Evolutionary conservation across 2,888 invertebrate species (phyloP).

Genomic region (Dasypolia templi): DNA sequence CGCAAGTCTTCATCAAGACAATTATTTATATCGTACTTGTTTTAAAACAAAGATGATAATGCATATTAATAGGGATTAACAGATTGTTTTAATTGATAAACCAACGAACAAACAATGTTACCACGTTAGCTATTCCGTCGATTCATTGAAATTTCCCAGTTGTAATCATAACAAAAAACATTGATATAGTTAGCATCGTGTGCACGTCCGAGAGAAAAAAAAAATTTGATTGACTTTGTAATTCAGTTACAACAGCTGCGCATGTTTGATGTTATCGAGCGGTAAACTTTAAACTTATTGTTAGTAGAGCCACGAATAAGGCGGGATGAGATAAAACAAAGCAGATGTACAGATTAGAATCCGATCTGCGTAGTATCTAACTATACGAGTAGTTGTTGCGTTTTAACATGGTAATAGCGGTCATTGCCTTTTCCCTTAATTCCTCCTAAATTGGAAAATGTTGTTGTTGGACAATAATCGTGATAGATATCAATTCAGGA

Average conservation of each 20-base stretch:
- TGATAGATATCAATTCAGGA: no score
- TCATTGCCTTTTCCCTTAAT: no score
- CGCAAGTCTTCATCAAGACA: neutral
- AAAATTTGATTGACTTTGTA: slow-evolving; percentile 52
- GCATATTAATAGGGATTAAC: neutral
- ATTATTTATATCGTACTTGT: neutral
- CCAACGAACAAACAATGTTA: neutral
- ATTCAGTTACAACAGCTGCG: slow-evolving; percentile 37
- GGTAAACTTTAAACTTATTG: slow-evolving; percentile 36
- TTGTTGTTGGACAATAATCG: no score
- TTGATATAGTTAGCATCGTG: slow-evolving; percentile 10
- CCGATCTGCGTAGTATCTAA: neutral
- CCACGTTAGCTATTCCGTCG: neutral
- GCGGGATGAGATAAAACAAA: slow-evolving; percentile 20
- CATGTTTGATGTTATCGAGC: slow-evolving; percentile 60
- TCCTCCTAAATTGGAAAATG: no score
- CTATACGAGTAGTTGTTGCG: no score
- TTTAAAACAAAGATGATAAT: neutral
- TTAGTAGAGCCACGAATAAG: slow-evolving; percentile 22
- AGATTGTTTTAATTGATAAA: slow-evolving; percentile 15
- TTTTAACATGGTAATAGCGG: no score
- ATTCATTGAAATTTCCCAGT: slow-evolving; percentile 20
- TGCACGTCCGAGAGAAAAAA: slow-evolving; percentile 37
- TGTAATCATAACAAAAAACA: slow-evolving; percentile 38
- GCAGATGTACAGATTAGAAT: neutral